Evolutionary conservation across 2,888 invertebrate species (phyloP).

Genomic region (Tetragnatha montana): DNA sequence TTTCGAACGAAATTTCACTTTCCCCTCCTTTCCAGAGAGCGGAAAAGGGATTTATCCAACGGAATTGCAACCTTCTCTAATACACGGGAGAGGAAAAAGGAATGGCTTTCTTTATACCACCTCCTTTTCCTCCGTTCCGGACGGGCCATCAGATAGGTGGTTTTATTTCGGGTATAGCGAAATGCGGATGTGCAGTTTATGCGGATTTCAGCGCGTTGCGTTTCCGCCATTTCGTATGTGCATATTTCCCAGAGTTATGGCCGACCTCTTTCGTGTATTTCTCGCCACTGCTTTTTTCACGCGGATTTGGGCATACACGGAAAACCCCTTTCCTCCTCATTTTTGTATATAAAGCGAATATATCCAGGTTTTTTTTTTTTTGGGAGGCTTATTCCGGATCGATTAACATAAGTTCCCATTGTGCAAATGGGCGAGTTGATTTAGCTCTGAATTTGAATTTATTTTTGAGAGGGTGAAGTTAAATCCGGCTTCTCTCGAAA

Average conservation of each 20-base stretch:
- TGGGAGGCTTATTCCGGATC: background rate
- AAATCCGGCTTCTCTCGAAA: background rate
- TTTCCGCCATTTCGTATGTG: constrained; percentile 21
- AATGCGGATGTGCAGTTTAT: constrained; percentile 31
- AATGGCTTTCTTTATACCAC: constrained; percentile 2
- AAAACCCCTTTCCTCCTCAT: background rate
- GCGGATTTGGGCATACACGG: background rate
- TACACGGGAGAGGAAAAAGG: background rate
- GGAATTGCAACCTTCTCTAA: background rate
- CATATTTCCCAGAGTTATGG: constrained; percentile 19
- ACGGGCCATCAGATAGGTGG: background rate
- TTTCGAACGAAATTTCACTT: constrained; percentile 1
- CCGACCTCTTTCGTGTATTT: background rate
- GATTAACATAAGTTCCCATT: background rate
- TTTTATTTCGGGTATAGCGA: background rate
- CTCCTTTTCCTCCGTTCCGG: background rate
- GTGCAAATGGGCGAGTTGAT: background rate
- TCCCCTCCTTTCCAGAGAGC: background rate
- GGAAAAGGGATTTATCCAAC: constrained; percentile 2
- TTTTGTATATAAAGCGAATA: background rate
- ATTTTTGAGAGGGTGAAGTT: background rate
- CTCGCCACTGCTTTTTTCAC: background rate
- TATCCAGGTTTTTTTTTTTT: background rate
- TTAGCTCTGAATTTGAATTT: background rate
- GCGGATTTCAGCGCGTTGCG: constrained; percentile 11